These are phyloP conservation scores for Aphidius gifuensis DNA, from an alignment of 1,140 invertebrate species.

Conservation along the genomic window DNA sequence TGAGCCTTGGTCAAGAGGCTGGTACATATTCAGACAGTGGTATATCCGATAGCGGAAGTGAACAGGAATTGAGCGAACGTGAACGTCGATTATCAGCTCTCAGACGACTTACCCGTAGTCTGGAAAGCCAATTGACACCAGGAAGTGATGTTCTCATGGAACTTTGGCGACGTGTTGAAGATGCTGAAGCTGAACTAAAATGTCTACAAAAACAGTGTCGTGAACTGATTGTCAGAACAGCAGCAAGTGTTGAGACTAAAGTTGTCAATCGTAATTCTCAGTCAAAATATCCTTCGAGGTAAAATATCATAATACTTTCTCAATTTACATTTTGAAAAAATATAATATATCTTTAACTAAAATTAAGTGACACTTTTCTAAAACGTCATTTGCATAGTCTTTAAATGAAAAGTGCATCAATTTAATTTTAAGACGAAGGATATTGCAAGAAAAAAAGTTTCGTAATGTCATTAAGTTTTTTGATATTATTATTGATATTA, in stretches of 20 bases:
- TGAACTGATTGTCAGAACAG: constrained; percentile 67
- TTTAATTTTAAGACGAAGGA: constrained; percentile 27
- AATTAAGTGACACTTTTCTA: constrained; percentile 2
- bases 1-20: constrained; percentile 47
- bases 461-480: constrained; percentile 26
- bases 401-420: constrained; percentile 38
- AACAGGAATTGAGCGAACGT: constrained; percentile 70
- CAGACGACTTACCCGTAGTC: constrained; percentile 62
- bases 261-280: constrained; percentile 26
- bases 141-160: constrained; percentile 61
- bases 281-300: constrained; percentile 23
- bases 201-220: constrained; percentile 75
- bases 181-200: constrained; percentile 76
- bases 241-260: constrained; percentile 54
- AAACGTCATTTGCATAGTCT: constrained; percentile 41
- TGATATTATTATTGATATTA: constrained; percentile 18
- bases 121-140: constrained; percentile 66
- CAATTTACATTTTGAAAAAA: neutral
- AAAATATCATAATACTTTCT: neutral
- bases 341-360: constrained; percentile 5
- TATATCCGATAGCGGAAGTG: constrained; percentile 74
- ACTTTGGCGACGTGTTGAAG: constrained; percentile 65
- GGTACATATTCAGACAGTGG: constrained; percentile 72
- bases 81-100: constrained; percentile 68
- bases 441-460: constrained; percentile 20